Evolutionary conservation across 2,888 invertebrate genomes (phyloP).

Genomic region (Melieria crassipennis): DNA sequence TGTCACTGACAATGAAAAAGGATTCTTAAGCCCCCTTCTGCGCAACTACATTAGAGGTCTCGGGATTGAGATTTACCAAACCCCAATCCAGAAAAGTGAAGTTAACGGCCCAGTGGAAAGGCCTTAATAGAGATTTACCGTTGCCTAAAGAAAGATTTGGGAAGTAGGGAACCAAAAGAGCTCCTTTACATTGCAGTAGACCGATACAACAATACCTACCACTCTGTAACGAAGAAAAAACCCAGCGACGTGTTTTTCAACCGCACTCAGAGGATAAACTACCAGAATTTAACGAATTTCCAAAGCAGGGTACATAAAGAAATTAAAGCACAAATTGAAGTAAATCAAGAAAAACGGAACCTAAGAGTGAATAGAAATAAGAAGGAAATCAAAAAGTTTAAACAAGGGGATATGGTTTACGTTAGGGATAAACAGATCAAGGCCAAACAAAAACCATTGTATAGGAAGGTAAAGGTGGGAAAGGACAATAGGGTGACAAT

Average conservation of each 20-base stretch:
- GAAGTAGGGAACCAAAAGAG: slow-evolving; percentile 16
- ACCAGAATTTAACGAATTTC: slow-evolving; percentile 9
- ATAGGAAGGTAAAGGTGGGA: not conserved
- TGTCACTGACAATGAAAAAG: slow-evolving; percentile 2
- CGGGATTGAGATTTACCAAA: not conserved
- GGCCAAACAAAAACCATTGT: not conserved
- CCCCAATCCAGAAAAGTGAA: not conserved
- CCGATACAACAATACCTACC: slow-evolving; percentile 14
- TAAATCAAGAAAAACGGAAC: not conserved
- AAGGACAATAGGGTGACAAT: not conserved
- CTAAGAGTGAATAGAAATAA: not conserved
- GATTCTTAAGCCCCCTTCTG: not conserved
- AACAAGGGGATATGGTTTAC: not conserved
- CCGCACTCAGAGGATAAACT: slow-evolving; percentile 6
- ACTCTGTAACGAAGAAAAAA: slow-evolving; percentile 21
- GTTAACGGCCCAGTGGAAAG: not conserved
- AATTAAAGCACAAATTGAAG: not conserved
- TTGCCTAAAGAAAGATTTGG: slow-evolving; percentile 17
- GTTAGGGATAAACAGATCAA: not conserved
- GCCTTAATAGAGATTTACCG: slow-evolving; percentile 20
- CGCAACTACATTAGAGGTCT: not conserved
- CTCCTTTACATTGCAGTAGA: slow-evolving; percentile 8
- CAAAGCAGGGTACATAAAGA: too few relatives aligned
- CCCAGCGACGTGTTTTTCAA: slow-evolving; percentile 16
- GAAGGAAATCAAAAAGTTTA: not conserved